A percentile compares a stretch with the other conserved stretches of the same genome.
Conservation (phyloP, 2,797 vertebrate species). For the Chaetophractus vellerosus region DNA sequence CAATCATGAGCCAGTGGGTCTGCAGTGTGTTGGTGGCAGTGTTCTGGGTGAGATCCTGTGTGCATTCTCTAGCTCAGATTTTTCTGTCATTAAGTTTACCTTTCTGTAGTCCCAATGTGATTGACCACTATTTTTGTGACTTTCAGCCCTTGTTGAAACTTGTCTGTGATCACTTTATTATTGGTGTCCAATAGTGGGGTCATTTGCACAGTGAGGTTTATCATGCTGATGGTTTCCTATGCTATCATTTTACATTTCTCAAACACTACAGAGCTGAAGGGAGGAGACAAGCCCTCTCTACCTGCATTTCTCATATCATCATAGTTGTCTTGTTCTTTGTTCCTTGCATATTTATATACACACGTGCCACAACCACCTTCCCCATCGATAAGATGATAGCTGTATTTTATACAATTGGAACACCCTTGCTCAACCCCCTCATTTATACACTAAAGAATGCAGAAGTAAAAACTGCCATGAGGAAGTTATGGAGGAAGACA, state of each 20-base stretch:
- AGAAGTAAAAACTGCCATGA: slow-evolving; percentile 70
- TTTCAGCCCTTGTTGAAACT: slow-evolving; percentile 76
- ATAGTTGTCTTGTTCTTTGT: slow-evolving; percentile 67
- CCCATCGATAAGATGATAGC: slow-evolving; percentile 55
- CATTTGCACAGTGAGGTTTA: slow-evolving; percentile 65
- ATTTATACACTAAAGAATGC: slow-evolving; percentile 72
- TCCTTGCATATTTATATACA: slow-evolving; percentile 76
- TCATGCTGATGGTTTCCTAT: slow-evolving; percentile 67
- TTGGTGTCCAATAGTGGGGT: slow-evolving; percentile 27
- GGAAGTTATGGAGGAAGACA: slow-evolving; percentile 43
- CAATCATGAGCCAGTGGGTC: not conserved
- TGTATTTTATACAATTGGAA: slow-evolving; percentile 66
- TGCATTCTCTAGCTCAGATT: slow-evolving; percentile 72
- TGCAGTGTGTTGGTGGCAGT: not conserved
- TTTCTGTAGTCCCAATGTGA: slow-evolving; percentile 69
- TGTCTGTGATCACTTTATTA: slow-evolving; percentile 60
- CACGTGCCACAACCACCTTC: slow-evolving; percentile 52
- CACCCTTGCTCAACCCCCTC: slow-evolving; percentile 60
- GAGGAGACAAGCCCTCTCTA: slow-evolving; percentile 63
- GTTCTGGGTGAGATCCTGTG: slow-evolving; percentile 62
- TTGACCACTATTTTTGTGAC: slow-evolving; percentile 81
- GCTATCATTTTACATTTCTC: slow-evolving; percentile 44
- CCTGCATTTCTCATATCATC: slow-evolving; percentile 67
- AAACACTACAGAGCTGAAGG: slow-evolving; percentile 75
- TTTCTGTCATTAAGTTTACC: slow-evolving; percentile 49